A percentile compares a stretch with the other conserved stretches of the same genome.
Conservation (phyloP, 1,140 invertebrate species). For the Brachionus calyciflorus region DNA sequence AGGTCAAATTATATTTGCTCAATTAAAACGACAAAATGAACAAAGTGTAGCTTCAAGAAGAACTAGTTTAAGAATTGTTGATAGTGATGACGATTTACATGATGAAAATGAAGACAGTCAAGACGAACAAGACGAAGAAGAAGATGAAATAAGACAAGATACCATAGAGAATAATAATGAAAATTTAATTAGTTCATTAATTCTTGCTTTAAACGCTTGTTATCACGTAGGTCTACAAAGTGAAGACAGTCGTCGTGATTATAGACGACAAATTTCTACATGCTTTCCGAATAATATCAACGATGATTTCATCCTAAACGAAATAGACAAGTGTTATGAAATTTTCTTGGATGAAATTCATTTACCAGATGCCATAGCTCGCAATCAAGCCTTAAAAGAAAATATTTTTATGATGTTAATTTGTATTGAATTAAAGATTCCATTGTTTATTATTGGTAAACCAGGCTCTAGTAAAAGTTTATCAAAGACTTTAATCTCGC, state of each 20-base stretch:
- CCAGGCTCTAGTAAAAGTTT: constrained; percentile 57
- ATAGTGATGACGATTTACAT: neutral
- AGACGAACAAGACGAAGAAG: neutral
- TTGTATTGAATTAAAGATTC: constrained; percentile 54
- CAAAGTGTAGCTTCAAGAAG: neutral
- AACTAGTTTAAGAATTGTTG: neutral
- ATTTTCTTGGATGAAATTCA: constrained; percentile 52
- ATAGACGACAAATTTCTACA: constrained; percentile 46
- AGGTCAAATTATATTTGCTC: neutral
- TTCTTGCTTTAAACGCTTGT: constrained; percentile 48
- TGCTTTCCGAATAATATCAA: neutral
- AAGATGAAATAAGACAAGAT: neutral
- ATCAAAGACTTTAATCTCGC: constrained; percentile 53
- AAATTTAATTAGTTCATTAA: constrained; percentile 38
- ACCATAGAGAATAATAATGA: neutral
- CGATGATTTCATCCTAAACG: neutral
- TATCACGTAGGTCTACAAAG: constrained; percentile 49
- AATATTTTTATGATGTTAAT: constrained; percentile 57
- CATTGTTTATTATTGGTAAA: constrained; percentile 56
- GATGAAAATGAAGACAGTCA: neutral
- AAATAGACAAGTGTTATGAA: constrained; percentile 51
- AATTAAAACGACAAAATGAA: neutral
- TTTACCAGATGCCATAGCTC: constrained; percentile 52
- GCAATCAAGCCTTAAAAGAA: constrained; percentile 55
- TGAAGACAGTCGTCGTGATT: constrained; percentile 41